Conservation (phyloP, 2,797 vertebrate genomes). For the Hipposideros larvatus region DNA sequence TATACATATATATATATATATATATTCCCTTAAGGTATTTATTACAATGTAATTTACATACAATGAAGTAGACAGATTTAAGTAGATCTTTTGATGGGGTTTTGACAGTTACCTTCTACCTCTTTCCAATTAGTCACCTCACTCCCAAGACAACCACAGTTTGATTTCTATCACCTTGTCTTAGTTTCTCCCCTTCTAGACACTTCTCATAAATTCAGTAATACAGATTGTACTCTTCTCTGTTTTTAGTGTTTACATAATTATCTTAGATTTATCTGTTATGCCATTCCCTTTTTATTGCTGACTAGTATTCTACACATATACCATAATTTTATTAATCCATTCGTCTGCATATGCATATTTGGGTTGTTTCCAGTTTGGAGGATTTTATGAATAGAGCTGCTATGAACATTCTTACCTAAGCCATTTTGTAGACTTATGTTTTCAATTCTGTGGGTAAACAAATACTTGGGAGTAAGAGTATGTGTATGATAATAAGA, state of each 20-base stretch:
- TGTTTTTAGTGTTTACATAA: neutral
- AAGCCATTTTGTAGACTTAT: neutral
- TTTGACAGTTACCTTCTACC: neutral
- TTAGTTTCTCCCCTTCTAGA: neutral
- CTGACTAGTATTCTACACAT: neutral
- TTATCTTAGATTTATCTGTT: neutral
- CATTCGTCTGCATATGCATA: neutral
- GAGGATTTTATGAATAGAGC: constrained; percentile 22
- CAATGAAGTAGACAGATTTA: neutral
- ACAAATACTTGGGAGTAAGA: neutral
- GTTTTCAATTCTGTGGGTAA: constrained; percentile 30
- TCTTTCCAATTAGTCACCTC: neutral
- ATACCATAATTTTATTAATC: neutral
- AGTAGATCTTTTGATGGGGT: neutral
- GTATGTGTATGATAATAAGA: neutral
- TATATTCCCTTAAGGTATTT: constrained; percentile 2
- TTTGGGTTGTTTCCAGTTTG: neutral
- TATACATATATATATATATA: neutral
- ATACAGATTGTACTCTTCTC: neutral
- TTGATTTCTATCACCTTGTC: neutral
- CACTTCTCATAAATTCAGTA: neutral
- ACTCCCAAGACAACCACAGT: neutral
- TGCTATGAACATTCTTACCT: neutral
- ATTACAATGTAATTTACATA: neutral
- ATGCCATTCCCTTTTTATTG: neutral